Base-by-base conservation (phyloP, 1,140 invertebrate genomes). In the Prorops nasuta region DNA sequence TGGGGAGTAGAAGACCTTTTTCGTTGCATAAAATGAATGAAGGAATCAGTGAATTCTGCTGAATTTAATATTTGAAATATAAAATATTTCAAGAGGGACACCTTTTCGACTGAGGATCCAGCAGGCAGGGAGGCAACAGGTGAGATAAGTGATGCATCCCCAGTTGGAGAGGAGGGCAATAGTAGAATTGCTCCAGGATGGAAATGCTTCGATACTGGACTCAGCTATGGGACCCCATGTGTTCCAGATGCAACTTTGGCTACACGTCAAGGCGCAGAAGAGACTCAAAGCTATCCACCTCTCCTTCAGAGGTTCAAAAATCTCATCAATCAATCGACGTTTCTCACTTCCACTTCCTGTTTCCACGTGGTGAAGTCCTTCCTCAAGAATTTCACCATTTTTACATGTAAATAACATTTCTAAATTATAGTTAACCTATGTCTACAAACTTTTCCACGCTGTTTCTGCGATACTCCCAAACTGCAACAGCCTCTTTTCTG, bases 221-320 rank as follows among this genome's bases (percentile, higher is more conserved):
- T 60, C 54, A 2, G 78, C 68, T 34, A 83, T 79, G 3, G 80
- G 80, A 19, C 76, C 77, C 76, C 79, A 83, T 3, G 80, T 81
- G 57, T 81, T 82, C 79, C 80, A 81, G 8, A 80, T 57, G 18
- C 51, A 64, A 22, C 59, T 60, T 35, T 66, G 67, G n/a, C 46
- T 50, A 39, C 54, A 63, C 9, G 49, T 41, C n/a, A 68, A 42
- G 3, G 53, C 51, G 35, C 59, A 57, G 31, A 61, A 68, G 7
- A 68, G 49, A 31, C 54, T 52, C 24, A 68, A 39, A 34, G 64
- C 63, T 2, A 64, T 17, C 63, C 66, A 64, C 7, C 58, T 43
- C 41, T 66, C 46, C 21, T 60, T 64, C 12, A 35, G 55, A n/a
- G 28, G 15, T 21, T 50, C 41, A 15, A 22, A 19, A 2, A 2